Evolutionary conservation across 2,797 vertebrate species (phyloP).

Genomic region (Darevskia nairensis): DNA sequence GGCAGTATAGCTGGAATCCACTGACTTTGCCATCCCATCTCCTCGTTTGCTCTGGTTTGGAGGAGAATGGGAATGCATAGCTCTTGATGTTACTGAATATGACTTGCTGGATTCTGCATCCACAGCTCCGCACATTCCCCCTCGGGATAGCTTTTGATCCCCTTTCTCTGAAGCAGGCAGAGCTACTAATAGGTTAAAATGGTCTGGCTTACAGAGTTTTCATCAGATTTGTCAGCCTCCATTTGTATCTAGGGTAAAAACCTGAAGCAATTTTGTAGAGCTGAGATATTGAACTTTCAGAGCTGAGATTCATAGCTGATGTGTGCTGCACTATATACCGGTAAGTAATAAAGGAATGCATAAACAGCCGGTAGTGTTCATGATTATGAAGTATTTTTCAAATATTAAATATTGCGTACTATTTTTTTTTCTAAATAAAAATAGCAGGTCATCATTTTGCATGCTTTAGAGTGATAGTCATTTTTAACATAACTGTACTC

Average conservation of each 20-base stretch:
- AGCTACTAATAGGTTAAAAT: conserved; percentile 68
- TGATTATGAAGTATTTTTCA: conserved; percentile 54
- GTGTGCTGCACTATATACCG: conserved; percentile 27
- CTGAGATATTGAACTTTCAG: conserved; percentile 57
- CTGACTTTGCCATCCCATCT: conserved; percentile 13
- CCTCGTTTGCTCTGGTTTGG: conserved; percentile 55
- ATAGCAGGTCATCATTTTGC: neutral
- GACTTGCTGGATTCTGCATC: conserved; percentile 53
- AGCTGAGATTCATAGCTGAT: conserved; percentile 63
- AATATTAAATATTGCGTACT: conserved; percentile 48
- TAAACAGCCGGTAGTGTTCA: conserved; percentile 26
- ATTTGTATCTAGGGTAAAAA: conserved; percentile 59
- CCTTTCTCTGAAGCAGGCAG: conserved; percentile 40
- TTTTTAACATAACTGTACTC: neutral
- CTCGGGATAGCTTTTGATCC: conserved; percentile 34
- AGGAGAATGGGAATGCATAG: conserved; percentile 53
- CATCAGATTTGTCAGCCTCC: conserved; percentile 64
- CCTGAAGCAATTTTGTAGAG: conserved; percentile 47
- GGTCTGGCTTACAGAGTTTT: conserved; percentile 56
- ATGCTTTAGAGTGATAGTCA: neutral
- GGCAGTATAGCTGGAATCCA: neutral
- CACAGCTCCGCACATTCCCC: conserved; percentile 41
- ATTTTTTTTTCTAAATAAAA: conserved; percentile 57
- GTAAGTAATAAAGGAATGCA: conserved; percentile 47
- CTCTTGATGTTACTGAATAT: conserved; percentile 51